phyloP scores from a whole-genome alignment of 2,797 vertebrate species.

The Karalla daura region DNA sequence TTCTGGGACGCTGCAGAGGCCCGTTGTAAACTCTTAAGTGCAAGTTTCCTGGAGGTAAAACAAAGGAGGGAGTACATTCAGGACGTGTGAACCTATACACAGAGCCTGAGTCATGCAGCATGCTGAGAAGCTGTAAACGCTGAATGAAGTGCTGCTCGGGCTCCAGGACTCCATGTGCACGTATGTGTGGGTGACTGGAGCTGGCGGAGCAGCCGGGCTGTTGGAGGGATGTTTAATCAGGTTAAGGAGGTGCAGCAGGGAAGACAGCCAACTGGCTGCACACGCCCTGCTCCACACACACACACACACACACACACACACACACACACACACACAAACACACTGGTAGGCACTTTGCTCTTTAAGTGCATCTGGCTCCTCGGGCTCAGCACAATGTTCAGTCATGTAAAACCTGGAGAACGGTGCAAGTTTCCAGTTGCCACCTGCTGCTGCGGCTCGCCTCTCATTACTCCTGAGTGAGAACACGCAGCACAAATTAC shows the following conservation, averaged over 20 bases:
- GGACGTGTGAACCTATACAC: constrained; percentile 19
- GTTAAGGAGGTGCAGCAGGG: constrained; percentile 59
- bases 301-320: constrained; percentile 16
- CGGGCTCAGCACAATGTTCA: constrained; percentile 32
- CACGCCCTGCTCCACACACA: constrained; percentile 28
- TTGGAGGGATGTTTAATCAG: constrained; percentile 68
- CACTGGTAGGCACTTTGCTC: constrained; percentile 30
- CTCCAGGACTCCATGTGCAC: constrained; percentile 31
- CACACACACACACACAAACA: constrained; percentile 18
- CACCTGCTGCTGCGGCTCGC: constrained; percentile 51
- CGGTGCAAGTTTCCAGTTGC: constrained; percentile 49
- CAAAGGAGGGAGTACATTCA: constrained; percentile 26
- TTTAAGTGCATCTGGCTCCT: constrained; percentile 48
- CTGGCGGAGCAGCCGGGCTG: constrained; percentile 41
- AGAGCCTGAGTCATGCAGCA: constrained; percentile 37
- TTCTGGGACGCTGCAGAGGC: constrained; percentile 33
- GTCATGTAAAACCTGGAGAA: constrained; percentile 48
- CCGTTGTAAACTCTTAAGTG: constrained; percentile 27
- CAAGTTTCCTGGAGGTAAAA: constrained; percentile 59
- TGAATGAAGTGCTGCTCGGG: constrained; percentile 39
- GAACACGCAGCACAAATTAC: constrained; percentile 24
- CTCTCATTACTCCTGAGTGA: constrained; percentile 42
- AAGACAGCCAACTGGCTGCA: constrained; percentile 51
- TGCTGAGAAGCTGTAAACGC: constrained; percentile 24
- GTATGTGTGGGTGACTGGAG: constrained; percentile 35